phyloP scores from a whole-genome alignment of 2,888 invertebrate species.

The Protula sp. region DNA sequence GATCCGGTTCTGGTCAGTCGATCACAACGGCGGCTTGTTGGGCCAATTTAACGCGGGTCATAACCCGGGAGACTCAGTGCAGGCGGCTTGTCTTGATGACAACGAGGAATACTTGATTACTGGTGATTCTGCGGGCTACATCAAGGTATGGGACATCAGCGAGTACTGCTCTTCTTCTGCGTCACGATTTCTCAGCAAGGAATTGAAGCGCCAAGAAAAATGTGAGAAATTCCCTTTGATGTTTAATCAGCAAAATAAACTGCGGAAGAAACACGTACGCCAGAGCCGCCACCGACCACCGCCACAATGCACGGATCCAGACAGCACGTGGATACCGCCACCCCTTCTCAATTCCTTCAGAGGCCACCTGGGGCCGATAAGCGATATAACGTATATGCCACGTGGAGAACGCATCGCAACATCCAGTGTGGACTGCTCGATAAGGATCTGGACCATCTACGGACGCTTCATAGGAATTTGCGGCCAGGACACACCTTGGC shows the following conservation, averaged over 20 bases:
- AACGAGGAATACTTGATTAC: conserved; percentile 64
- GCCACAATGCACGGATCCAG: conserved; percentile 1
- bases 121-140: conserved; percentile 47
- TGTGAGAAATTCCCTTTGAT: not conserved
- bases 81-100: conserved; percentile 67
- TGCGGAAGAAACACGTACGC: not conserved
- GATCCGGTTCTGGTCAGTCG: conserved; percentile 75
- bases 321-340: conserved; percentile 18
- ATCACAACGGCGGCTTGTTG: conserved; percentile 68
- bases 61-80: conserved; percentile 58
- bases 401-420: conserved; percentile 63
- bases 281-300: not conserved
- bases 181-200: not conserved
- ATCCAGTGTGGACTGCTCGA: conserved; percentile 67
- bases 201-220: not conserved
- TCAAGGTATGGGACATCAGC: conserved; percentile 16
- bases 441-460: conserved; percentile 37
- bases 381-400: conserved; percentile 65
- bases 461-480: conserved; percentile 64
- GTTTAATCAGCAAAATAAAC: not conserved
- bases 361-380: conserved; percentile 68
- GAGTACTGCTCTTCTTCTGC: no score
- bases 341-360: conserved; percentile 52
- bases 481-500: conserved; percentile 68
- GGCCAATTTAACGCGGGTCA: conserved; percentile 69